Conservation (phyloP, 2,113 vertebrate genomes). For the Thunnus maccoyii region DNA sequence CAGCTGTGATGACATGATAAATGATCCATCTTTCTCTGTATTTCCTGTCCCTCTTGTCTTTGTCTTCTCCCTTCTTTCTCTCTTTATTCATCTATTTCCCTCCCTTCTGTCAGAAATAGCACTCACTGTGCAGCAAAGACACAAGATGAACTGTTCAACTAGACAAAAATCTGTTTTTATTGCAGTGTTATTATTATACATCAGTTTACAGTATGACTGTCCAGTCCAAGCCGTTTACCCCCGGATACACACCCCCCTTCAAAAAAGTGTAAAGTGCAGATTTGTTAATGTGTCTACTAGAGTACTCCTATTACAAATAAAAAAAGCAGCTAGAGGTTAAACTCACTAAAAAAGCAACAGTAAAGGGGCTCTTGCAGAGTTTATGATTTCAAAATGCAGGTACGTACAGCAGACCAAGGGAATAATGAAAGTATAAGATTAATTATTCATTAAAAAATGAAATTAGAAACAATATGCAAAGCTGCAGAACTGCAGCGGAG, state of each 20-base stretch:
- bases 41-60: background rate
- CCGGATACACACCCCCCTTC: background rate
- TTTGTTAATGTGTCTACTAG: constrained; percentile 53
- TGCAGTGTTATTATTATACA: constrained; percentile 53
- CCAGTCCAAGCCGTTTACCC: background rate
- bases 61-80: background rate
- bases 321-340: constrained; percentile 7
- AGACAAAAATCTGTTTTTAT: constrained; percentile 55
- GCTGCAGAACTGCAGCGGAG: background rate
- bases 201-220: constrained; percentile 31
- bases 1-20: background rate
- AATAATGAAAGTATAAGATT: constrained; percentile 12
- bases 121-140: background rate
- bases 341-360: constrained; percentile 19
- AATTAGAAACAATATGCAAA: background rate
- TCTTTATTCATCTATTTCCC: background rate
- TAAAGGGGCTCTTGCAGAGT: constrained; percentile 26
- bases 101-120: background rate
- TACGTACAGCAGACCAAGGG: background rate
- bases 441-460: constrained; percentile 2
- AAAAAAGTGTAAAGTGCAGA: constrained; percentile 67
- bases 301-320: constrained; percentile 42
- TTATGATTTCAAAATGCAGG: constrained; percentile 29
- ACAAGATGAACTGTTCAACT: constrained; percentile 14
- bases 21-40: background rate